Conservation (phyloP, 2,888 invertebrate species). For the Calliopum simillimum region DNA sequence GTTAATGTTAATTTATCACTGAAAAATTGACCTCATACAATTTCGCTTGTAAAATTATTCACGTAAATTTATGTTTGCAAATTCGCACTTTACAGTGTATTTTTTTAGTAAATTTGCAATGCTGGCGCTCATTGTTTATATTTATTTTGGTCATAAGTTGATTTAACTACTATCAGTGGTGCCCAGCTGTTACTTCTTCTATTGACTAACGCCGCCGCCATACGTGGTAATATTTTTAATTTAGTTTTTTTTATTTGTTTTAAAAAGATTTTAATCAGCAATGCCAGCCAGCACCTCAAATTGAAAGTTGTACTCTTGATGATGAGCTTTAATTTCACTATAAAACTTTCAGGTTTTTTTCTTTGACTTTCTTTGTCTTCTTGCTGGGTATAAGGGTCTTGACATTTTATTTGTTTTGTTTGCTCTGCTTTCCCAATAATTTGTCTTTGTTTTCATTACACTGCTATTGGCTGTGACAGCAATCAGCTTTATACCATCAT, state of each 20-base stretch:
- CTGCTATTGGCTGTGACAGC: slow-evolving; percentile 36
- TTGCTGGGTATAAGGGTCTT: background rate
- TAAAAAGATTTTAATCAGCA: background rate
- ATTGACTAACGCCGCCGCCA: background rate
- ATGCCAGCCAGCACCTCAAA: background rate
- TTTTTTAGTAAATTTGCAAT: no score
- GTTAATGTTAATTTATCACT: no score
- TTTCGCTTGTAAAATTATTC: no score
- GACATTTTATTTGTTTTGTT: slow-evolving; percentile 12
- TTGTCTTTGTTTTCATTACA: slow-evolving; percentile 37
- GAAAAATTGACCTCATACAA: no score
- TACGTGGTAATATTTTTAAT: background rate
- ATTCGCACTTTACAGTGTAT: no score
- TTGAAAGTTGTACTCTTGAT: no score
- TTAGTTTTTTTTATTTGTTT: background rate
- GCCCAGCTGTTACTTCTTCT: slow-evolving; percentile 5
- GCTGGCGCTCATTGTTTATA: no score
- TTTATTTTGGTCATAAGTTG: background rate
- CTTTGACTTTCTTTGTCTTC: background rate
- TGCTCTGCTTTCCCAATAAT: slow-evolving; percentile 8
- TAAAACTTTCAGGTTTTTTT: background rate
- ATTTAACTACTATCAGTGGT: background rate
- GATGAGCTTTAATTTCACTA: background rate
- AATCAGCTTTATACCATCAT: slow-evolving; percentile 24
- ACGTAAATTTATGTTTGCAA: no score